These are phyloP conservation scores for Trachelus troglodyta DNA, from an alignment of 2,888 invertebrate species.

Conservation along the genomic window DNA sequence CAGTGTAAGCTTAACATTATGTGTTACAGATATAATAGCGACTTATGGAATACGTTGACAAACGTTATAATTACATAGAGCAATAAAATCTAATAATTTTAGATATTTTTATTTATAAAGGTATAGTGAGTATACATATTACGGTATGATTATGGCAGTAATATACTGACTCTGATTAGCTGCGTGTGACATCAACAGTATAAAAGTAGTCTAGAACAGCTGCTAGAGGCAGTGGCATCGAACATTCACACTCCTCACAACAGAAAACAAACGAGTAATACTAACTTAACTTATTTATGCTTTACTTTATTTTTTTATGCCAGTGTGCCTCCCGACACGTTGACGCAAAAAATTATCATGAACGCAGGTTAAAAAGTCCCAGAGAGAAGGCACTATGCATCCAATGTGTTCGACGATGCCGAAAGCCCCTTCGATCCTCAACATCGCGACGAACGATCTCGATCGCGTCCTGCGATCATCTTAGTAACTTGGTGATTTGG, in stretches of 20 bases:
- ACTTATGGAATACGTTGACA: too few species aligned
- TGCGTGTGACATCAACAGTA: conserved; percentile 58
- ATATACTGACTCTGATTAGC: conserved; percentile 57
- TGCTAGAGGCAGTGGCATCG: conserved; percentile 49
- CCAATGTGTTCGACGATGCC: conserved; percentile 24
- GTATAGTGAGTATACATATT: conserved; percentile 60
- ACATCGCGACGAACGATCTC: too few species aligned
- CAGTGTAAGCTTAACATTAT: too few species aligned
- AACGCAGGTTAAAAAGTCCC: conserved; percentile 40
- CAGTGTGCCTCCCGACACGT: conserved; percentile 32
- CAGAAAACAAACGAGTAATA: conserved; percentile 32
- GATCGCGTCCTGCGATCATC: too few species aligned
- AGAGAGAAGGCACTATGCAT: conserved; percentile 58
- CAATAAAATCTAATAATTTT: conserved; percentile 4
- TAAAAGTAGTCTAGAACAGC: conserved; percentile 57
- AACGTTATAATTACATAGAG: too few species aligned
- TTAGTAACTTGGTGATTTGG: too few species aligned
- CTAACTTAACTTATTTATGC: conserved; percentile 26
- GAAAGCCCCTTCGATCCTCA: conserved; percentile 13
- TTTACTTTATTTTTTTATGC: conserved; percentile 21
- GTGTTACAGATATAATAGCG: too few species aligned
- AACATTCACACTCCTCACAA: conserved; percentile 41
- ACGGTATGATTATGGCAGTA: conserved; percentile 61
- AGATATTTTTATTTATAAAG: conserved; percentile 61
- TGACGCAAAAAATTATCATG: conserved; percentile 22